Conservation (phyloP, 2,113 vertebrate genomes). For the Sus scrofa region DNA sequence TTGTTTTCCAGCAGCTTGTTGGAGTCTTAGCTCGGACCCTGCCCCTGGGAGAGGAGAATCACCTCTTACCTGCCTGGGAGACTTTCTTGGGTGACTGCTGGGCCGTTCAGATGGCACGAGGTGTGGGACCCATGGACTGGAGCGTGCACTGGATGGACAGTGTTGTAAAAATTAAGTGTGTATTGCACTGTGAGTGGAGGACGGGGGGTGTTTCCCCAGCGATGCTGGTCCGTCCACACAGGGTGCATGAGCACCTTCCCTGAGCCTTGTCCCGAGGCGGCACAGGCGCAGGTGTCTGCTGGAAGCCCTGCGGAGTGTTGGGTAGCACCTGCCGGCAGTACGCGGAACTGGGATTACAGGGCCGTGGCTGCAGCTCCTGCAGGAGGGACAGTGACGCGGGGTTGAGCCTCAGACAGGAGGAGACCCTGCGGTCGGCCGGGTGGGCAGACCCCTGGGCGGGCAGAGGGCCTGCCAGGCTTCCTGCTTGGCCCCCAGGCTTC, state of each 20-base stretch:
- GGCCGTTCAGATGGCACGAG: neutral
- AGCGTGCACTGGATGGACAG: neutral
- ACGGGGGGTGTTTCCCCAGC: neutral
- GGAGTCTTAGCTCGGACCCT: neutral
- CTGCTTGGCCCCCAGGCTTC: neutral
- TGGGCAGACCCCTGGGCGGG: no score
- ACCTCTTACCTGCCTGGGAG: neutral
- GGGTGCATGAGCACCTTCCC: neutral
- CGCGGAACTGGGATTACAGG: fast-evolving
- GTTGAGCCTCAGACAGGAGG: neutral
- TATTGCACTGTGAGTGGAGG: neutral
- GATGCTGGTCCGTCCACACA: neutral
- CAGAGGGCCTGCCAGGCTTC: neutral
- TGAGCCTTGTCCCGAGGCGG: neutral
- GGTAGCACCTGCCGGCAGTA: no score
- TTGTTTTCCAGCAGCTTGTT: neutral
- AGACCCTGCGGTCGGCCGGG: no score
- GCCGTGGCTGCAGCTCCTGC: neutral
- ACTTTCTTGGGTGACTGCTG: neutral
- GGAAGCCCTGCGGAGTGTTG: neutral
- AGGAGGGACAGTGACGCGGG: neutral
- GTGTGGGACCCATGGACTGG: neutral
- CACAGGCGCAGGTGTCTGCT: neutral
- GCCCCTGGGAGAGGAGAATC: neutral
- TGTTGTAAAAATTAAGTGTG: neutral